These are phyloP conservation scores for Ochotona curzoniae DNA, from an alignment of 2,113 vertebrate genomes.

Conservation along the genomic window DNA sequence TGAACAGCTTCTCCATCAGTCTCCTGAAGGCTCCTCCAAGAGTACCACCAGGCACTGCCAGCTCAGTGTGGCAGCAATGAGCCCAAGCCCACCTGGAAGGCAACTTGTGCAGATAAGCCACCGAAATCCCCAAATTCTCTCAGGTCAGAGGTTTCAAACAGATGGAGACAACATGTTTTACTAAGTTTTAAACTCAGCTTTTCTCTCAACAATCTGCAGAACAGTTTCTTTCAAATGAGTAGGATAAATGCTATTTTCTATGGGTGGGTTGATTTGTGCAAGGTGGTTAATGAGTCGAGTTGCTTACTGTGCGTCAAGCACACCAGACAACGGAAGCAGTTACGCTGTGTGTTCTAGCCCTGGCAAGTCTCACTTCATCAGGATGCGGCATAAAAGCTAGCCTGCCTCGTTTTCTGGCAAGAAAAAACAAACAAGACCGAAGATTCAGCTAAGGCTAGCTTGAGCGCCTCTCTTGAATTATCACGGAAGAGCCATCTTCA, in stretches of 20 bases:
- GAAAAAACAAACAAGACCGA: background rate
- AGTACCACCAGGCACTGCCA: background rate
- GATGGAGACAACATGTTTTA: background rate
- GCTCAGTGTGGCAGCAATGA: background rate
- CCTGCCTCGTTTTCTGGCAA: background rate
- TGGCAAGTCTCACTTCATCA: background rate
- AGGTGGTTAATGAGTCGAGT: background rate
- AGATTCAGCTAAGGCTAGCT: background rate
- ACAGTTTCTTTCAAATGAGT: slow-evolving; percentile 26
- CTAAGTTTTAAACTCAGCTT: background rate
- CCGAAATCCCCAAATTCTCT: background rate
- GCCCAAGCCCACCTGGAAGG: background rate
- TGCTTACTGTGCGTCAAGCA: background rate
- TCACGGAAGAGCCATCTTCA: background rate
- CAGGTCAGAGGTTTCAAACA: background rate
- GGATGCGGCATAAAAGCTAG: background rate
- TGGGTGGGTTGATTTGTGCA: background rate
- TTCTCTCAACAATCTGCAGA: slow-evolving; percentile 40
- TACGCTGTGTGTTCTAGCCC: background rate
- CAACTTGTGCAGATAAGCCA: background rate
- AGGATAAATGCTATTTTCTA: background rate
- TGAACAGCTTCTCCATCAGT: too few species aligned
- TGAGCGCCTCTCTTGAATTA: background rate
- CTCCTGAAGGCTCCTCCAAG: background rate
- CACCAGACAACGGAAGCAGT: background rate